Evolutionary conservation across 2,888 invertebrate genomes (phyloP), one percentile per base, ranked within the genome.

Genomic region (Drosophila meridiana): DNA sequence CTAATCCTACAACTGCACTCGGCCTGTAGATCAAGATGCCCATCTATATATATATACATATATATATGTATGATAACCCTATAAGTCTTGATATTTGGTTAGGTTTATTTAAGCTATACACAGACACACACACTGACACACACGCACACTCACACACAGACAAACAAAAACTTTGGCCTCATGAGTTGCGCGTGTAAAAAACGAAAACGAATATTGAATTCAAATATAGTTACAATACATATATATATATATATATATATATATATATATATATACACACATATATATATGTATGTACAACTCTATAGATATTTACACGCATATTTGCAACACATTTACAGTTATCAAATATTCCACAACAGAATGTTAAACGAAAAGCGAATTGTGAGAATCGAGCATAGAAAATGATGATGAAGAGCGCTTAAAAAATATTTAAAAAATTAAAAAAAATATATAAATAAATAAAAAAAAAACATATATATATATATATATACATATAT

Each of bases 121-220:
- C 38, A 55, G n/a, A 61, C 11, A 28, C 20, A 50, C 30, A 69
- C 50, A 72, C 47, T 26, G 5, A 57, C n/a, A 52, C 32, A 59
- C 26, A 53, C 30, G 69, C 40, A 72, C n/a, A 36, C 26, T 66
- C 11, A 55, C 26, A 57, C 11, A 32, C 42, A 42, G 14, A 56
- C 59, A 57, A 40, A 52, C 42, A 56, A 4, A 67, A 76, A 69
- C 72, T 58, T 83, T 87, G 89, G 83, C 89, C 83, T 86, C 83
- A 89, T 84, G 83, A 87, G 89, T 89, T 87, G 83, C 83, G 83
- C 83, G 87, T 84, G 83, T 84, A 89, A 84, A 84, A 84, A 89
- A 89, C 69, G 55, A 87, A 83, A 82, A 82, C 58, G 43, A 64
- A 65, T 57, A 48, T 53, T 61, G 43, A 71, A 69, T 63, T 76